Percentiles rank a stretch among this genome's conserved stretches.
Evolutionary conservation across 2,113 vertebrate genomes (phyloP).

Genomic region (crab-eating macaque (Macaca fascicularis)): T2T-MFA8v1.1 NC_088385.1:77477501-77478000

Average conservation of each 20-base stretch:
- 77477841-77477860: background rate
- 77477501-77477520: background rate
- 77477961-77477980: background rate
- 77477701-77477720: background rate
- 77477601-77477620: background rate
- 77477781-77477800: background rate
- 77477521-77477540: background rate
- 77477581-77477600: background rate
- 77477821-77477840: background rate
- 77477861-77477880: background rate
- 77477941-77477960: background rate
- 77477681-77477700: background rate
- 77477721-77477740: background rate
- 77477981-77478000: background rate
- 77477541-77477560: background rate
- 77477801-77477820: background rate
- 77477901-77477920: background rate
- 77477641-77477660: fast-evolving
- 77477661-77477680: background rate
- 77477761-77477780: background rate
- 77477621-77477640: background rate
- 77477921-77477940: background rate
- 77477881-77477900: background rate
- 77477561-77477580: background rate
- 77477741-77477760: background rate